Evolutionary conservation across 2,797 vertebrate species (phyloP).

Genomic region (Avahi laniger): DNA sequence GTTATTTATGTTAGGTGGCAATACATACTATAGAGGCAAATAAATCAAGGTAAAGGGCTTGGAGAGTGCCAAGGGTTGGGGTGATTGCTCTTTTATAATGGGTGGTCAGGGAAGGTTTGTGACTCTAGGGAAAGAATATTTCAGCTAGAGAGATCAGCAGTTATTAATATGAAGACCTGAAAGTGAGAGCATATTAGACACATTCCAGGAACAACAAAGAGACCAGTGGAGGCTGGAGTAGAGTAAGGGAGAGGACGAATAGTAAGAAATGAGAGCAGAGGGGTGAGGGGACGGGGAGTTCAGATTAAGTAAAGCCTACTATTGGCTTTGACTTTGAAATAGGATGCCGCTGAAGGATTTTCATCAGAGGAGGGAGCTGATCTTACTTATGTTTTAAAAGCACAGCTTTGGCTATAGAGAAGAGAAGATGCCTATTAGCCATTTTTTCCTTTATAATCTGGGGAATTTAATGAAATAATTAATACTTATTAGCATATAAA

Average conservation of each 20-base stretch:
- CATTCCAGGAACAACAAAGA: neutral
- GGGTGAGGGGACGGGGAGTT: neutral
- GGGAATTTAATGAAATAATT: neutral
- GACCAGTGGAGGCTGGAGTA: neutral
- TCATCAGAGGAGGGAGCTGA: neutral
- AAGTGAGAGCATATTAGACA: neutral
- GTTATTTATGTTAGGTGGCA: conserved; percentile 7
- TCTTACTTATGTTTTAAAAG: neutral
- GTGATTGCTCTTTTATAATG: conserved; percentile 23
- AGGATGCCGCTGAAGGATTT: neutral
- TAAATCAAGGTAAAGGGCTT: conserved; percentile 10
- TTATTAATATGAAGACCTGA: neutral
- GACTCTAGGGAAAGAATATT: conserved; percentile 26
- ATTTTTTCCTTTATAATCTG: conserved; percentile 13
- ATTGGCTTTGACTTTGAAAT: neutral
- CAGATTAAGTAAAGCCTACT: neutral
- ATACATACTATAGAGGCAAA: conserved; percentile 34
- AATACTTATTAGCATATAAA: neutral
- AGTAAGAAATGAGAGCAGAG: neutral
- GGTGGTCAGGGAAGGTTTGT: neutral
- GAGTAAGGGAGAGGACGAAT: neutral
- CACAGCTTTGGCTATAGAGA: neutral
- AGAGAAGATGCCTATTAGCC: neutral
- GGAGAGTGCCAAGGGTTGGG: neutral
- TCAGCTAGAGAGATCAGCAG: neutral